These are phyloP conservation scores for Tetanocera ferruginea DNA, from an alignment of 2,888 invertebrate genomes.

Conservation along the genomic window DNA sequence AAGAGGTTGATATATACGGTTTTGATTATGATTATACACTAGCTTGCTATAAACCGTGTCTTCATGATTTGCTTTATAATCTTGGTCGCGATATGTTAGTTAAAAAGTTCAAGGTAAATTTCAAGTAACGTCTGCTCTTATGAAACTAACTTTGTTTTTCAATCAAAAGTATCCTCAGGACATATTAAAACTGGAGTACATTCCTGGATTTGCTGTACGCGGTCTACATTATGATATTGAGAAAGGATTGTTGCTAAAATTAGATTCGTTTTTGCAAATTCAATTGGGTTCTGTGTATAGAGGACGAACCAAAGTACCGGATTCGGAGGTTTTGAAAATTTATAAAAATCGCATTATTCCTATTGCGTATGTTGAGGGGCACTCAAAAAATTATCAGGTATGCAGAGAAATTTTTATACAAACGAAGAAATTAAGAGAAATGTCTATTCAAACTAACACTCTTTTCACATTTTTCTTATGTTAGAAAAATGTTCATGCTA, in stretches of 20 bases:
- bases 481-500: too few species aligned
- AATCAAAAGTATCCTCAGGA: conserved; percentile 85
- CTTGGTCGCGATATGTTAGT: conserved; percentile 89
- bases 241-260: conserved; percentile 91
- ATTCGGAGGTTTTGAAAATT: conserved; percentile 85
- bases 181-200: conserved; percentile 85
- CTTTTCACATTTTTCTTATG: too few species aligned
- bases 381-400: conserved; percentile 80
- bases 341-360: conserved; percentile 91
- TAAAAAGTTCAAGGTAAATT: conserved; percentile 85
- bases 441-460: background rate
- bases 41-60: conserved; percentile 91
- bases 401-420: background rate
- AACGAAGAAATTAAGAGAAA: background rate
- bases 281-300: conserved; percentile 94
- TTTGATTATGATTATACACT: conserved; percentile 99
- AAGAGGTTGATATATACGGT: conserved; percentile 93
- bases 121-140: background rate
- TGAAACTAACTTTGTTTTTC: background rate
- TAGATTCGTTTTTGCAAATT: conserved; percentile 97
- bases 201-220: conserved; percentile 94
- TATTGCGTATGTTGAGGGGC: conserved; percentile 88
- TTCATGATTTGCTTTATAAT: conserved; percentile 92
- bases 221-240: conserved; percentile 99
- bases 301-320: conserved; percentile 84